These are phyloP conservation scores for Porphyrio hochstetteri DNA, from an alignment of 2,113 vertebrate species.

Conservation along the genomic window DNA sequence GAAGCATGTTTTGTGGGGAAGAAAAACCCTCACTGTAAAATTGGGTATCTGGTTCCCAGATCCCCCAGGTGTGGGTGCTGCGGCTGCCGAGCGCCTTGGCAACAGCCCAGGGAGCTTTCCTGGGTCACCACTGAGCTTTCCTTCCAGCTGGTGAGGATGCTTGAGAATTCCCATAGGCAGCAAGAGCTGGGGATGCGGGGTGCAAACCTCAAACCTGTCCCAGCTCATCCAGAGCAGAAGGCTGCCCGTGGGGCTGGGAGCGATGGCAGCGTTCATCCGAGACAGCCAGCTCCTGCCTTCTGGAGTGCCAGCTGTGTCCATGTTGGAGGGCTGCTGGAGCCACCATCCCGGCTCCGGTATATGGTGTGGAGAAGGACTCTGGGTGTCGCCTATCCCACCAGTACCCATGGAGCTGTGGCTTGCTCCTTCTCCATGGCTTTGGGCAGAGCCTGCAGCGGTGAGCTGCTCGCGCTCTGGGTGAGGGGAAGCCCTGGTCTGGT, in stretches of 20 bases:
- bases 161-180: too few species aligned
- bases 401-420: too few species aligned
- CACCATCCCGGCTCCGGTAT: background rate
- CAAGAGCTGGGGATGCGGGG: background rate
- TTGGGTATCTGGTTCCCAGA: background rate
- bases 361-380: too few species aligned
- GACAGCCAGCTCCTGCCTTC: background rate
- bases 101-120: background rate
- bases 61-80: background rate
- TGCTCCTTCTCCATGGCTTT: background rate
- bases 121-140: too few species aligned
- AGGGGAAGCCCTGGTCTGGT: background rate
- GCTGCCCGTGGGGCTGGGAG: background rate
- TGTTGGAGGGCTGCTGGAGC: too few species aligned
- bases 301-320: rapidly evolving
- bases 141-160: background rate
- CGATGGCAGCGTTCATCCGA: rapidly evolving
- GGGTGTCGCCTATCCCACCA: background rate
- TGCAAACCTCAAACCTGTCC: background rate
- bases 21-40: background rate
- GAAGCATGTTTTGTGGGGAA: background rate
- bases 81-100: background rate
- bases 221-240: background rate
- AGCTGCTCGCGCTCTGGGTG: background rate
- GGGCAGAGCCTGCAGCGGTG: background rate